Base-by-base conservation (phyloP, 2,113 vertebrate genomes). In the Dipodomys ordii region DNA sequence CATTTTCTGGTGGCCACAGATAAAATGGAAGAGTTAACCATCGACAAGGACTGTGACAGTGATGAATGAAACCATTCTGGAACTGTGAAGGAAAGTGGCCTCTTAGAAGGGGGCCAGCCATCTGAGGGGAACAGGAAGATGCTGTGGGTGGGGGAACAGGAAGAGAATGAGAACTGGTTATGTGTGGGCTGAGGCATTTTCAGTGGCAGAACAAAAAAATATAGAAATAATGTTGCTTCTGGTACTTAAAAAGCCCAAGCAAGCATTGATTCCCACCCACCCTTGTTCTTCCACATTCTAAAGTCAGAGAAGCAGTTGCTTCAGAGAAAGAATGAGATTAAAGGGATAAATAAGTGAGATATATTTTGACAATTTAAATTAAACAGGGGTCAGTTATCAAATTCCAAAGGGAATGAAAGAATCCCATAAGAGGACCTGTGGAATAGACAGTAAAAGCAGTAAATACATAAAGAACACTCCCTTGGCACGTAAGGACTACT, bases 41-140 rank as follows among this genome's bases (percentile, higher is more conserved):
- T 92, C 69, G 53, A 97, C 94, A 83, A 69, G 77, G 81, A 97
- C 96, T 46, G 10, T 44, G 85, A 98, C 97, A 97, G 91, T 98
- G 98, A 98, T 97, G 83, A 98, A 98, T 98, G 92, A 72, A 97
- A 97, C 95, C 93, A 98, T 97, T 98, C 96, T 96, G 80, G 90
- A 98, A 96, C 88, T 57, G 95, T 95, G 93, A 98, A 97, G 79
- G 72, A 95, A 97, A 97, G 96, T 95, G 97, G 95, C 89, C 79
- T 16, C 69, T 7, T 46, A 96, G 68, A 94, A 96, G 74, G 23
- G 27, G 83, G 87, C 46, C 72, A 97, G 92, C 77, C 94, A 96
- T 88, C 74, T 71, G 89, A 97, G 69, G 72, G 72, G 79, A 92
- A 15, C 87, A 5, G 68, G 88, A 95, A 81, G 95, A 68, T 81